Base-by-base conservation (phyloP, 1,140 invertebrate genomes). In the Macrosteles quadrilineatus region DNA sequence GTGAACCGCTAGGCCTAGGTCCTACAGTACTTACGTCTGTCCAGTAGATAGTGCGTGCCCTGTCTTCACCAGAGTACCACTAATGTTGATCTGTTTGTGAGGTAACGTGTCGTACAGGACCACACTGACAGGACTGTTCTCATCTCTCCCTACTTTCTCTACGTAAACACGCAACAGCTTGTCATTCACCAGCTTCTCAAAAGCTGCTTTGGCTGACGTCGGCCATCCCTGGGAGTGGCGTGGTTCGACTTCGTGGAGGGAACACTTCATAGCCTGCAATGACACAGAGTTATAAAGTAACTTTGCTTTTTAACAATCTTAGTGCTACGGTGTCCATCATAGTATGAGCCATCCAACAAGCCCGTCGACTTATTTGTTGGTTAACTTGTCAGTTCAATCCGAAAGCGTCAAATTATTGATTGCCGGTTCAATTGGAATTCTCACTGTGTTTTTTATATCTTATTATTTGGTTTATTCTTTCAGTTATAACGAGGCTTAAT, bases 191-290 rank as follows among this genome's bases (percentile, higher is more conserved):
- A 59, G 25, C 21, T 70, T 11, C 2, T 45, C n/a, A 32, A 81
- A 53, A 3, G 59, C 75, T 19, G 45, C 9, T 0, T 17, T 73
- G 0, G 70, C 27, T n/a, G 73, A 72, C 2, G 4, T 1, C 23
- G 31, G 67, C 80, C 78, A 83, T 3, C 73, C 29, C 0, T 69
- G 36, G 17, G 63, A 57, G 3, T 75, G 50, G 0, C 71, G 29
- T 17, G 72, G 47, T 29, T 31, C 62, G 0, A 83, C 66, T 21
- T 81, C 77, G 69, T 57, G 75, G 4, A 83, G 62, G 0, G 73
- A 67, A 29, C 82, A 69, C 67, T 74, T 78, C 23, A 81, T 78
- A 1, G 80, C 81, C 82, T 84, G 32, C 31, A 71, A 72, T n/a
- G n/a, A n/a, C n/a, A n/a, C n/a, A n/a, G n/a, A n/a, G n/a, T n/a